Base-by-base conservation (phyloP, 2,113 vertebrate genomes). In the Tachysurus vachellii region DNA sequence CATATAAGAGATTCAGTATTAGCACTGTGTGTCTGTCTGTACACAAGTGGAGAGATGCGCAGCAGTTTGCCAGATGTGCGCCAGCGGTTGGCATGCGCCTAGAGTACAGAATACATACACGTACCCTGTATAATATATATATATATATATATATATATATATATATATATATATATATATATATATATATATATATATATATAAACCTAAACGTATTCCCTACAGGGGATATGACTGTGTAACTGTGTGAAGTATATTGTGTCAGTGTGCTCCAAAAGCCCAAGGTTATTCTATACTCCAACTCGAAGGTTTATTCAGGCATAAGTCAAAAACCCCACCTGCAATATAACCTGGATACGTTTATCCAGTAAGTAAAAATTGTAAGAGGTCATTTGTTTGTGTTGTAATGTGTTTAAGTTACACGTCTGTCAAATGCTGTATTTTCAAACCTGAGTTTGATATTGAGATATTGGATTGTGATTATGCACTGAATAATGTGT, bases 41-140 rank as follows among this genome's bases (percentile, higher is more conserved):
- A 53, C 47, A 7, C 44, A 7, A 80, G n/a, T 61, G 31, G 79
- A 61, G 21, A 61, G 79, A 81, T 81, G 56, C 57, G 79, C 56
- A 44, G 16, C n/a, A 80, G 79, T 53, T 47, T 21, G 59, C 54
- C 70, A 86, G 76, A 86, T 85, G 68, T 73, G 83, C 23, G 19
- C 83, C 61, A 80, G 50, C 53, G 62, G 71, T 57, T 59, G 47
- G 80, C 17, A 36, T 36, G 31, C 26, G 54, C 54, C 71, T 54
- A 21, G 23, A 42, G 80, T 14, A 14, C 19, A 64, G 59, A 64
- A 82, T 13, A 11, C 73, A 26, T 23, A 5, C 42, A 53, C 53
- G 42, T 77, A 26, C 13, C 47, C 17, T 7, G 42, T 47, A 73
- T 75, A 10, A 75, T 36, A 36, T 36, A 36, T 36, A 1, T 36